A percentile compares a stretch with the other conserved stretches of the same genome.
phyloP scores from a whole-genome alignment of 2,113 vertebrate genomes.

The Tautogolabrus adspersus region DNA sequence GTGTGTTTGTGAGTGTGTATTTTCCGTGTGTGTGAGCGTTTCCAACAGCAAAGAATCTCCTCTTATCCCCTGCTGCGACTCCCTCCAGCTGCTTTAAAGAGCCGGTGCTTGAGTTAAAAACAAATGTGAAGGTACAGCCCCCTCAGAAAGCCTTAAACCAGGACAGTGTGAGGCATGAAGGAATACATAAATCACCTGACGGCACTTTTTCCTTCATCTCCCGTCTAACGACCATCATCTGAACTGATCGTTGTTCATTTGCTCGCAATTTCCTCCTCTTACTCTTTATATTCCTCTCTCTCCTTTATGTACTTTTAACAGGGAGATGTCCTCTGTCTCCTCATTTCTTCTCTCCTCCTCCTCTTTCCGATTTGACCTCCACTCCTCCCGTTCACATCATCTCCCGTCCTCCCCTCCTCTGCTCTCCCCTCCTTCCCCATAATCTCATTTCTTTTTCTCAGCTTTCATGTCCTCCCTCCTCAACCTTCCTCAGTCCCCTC shows the following conservation, averaged over 20 bases:
- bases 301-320: neutral
- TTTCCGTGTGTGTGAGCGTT: neutral
- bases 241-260: neutral
- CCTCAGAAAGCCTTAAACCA: neutral
- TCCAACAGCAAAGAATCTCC: slow-evolving; percentile 3
- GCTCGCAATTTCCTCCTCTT: no score
- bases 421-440: neutral
- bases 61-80: slow-evolving; percentile 12
- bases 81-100: neutral
- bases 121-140: neutral
- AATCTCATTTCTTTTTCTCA: slow-evolving; percentile 21
- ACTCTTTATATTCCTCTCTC: slow-evolving; percentile 5
- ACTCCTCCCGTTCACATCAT: slow-evolving; percentile 5
- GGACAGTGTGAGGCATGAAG: neutral
- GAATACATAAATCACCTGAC: neutral
- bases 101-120: slow-evolving; percentile 11
- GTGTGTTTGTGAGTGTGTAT: neutral
- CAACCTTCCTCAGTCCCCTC: neutral
- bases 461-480: slow-evolving; percentile 14
- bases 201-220: neutral
- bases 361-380: neutral
- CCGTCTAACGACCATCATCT: neutral
- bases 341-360: neutral
- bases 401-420: slow-evolving; percentile 2
- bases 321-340: slow-evolving; percentile 2